Conservation (phyloP, 2,888 invertebrate genomes). For the Ephialtes manifestator region DNA sequence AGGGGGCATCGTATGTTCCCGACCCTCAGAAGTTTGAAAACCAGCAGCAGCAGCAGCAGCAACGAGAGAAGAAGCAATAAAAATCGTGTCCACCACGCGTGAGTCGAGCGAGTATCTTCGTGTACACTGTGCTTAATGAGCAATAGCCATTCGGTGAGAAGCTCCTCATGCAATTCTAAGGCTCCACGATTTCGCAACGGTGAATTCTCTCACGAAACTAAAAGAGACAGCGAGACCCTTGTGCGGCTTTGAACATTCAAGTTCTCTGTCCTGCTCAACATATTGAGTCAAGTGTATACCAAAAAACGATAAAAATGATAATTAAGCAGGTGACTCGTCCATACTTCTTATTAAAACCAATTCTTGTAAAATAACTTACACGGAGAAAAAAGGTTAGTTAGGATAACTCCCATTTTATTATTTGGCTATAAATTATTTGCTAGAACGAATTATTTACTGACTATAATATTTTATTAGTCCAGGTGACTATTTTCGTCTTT, state of each 20-base stretch:
- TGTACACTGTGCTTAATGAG: conserved; percentile 30
- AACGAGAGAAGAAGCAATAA: conserved; percentile 16
- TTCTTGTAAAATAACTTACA: too few species aligned
- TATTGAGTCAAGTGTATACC: neutral
- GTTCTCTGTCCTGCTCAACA: neutral
- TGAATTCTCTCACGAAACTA: conserved; percentile 25
- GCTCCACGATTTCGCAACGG: conserved; percentile 10
- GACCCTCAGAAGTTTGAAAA: neutral
- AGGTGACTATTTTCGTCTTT: too few species aligned
- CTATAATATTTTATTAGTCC: too few species aligned
- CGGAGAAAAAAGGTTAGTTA: too few species aligned
- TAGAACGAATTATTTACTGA: too few species aligned
- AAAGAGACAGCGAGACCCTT: neutral
- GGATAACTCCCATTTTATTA: too few species aligned
- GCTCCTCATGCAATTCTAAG: conserved; percentile 2
- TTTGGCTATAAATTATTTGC: too few species aligned
- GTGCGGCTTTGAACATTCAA: neutral
- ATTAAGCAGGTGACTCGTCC: neutral
- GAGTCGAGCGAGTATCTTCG: conserved; percentile 26
- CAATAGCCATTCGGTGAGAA: conserved; percentile 36
- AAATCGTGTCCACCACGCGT: conserved; percentile 24
- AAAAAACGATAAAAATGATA: neutral
- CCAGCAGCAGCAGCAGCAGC: neutral
- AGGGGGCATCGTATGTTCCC: conserved; percentile 10
- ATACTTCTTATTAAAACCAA: too few species aligned